phyloP scores from a whole-genome alignment of 2,797 vertebrate species.

The Amblyraja radiata region DNA sequence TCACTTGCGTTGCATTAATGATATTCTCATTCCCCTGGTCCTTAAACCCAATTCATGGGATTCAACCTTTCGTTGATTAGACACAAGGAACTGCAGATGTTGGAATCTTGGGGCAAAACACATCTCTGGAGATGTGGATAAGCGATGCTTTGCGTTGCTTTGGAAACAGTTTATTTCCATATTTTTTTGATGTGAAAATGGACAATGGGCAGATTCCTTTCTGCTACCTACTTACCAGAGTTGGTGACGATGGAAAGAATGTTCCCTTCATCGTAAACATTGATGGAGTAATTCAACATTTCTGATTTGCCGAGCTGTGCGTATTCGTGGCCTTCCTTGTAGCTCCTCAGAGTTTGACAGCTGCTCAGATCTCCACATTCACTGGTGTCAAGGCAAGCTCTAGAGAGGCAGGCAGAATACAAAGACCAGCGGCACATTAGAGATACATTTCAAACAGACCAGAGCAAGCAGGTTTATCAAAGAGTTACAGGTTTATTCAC shows the following conservation, averaged over 20 bases:
- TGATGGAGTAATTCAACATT: slow-evolving; percentile 95
- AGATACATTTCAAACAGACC: neutral
- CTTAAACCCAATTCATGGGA: neutral
- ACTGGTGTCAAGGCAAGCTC: slow-evolving; percentile 85
- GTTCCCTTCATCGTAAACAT: slow-evolving; percentile 91
- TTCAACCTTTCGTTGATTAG: neutral
- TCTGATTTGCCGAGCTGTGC: slow-evolving; percentile 85
- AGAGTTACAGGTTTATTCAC: too few species aligned
- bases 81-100: too few species aligned
- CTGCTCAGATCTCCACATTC: slow-evolving; percentile 78
- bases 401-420: slow-evolving; percentile 48
- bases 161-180: neutral
- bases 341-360: slow-evolving; percentile 75
- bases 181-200: neutral
- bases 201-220: neutral
- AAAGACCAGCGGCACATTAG: too few species aligned
- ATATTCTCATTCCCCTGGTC: neutral
- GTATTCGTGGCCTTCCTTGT: slow-evolving; percentile 82
- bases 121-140: too few species aligned
- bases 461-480: neutral
- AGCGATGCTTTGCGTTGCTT: too few species aligned
- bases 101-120: too few species aligned
- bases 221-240: slow-evolving; percentile 66
- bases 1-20: neutral
- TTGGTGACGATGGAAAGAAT: slow-evolving; percentile 93